Evolutionary conservation across 2,888 invertebrate species (phyloP), one percentile per base, ranked within the genome.

Genomic region (Harpalus rubripes): DNA sequence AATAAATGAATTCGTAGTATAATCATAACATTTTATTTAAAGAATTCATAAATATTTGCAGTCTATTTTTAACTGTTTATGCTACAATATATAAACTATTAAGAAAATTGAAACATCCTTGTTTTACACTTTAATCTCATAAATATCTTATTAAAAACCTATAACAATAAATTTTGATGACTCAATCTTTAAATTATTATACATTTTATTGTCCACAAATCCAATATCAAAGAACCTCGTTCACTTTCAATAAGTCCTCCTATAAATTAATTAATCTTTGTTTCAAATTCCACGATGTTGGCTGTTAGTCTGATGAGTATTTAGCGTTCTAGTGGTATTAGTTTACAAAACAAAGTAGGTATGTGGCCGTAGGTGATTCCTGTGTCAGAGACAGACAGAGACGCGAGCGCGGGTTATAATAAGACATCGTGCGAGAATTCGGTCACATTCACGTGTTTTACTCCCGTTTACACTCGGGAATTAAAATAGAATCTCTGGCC

Each of bases 271-370:
- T 52, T 52, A 52, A 52, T 32, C 32, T 32, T 32, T 32, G 22
- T 32, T 22, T 1, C 0, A 32, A 1, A 52, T 18, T 63, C 63
- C 26, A 3, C 26, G 63, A 6, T 12, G 44, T 52, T 52, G 44
- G 44, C 44, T 32, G 3, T 32, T 0, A 32, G 32, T 32, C 1
- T 22, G 22, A 52, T 52, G 44, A 3, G 12, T 52, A 52, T 52
- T 12, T 8, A 52, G 44, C 12, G 44, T 52, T 12, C 10, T 52
- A 10, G 44, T 8, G 44, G 12, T 52, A 4, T 52, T 26, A 58
- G 15, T 32, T 78, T 58, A 78, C 78, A 78, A 78, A 78, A 78
- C 78, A 78, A 78, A 78, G 56, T 8, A 8, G 74, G 44, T 74
- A 74, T 74, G 44, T 52, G 1, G 44, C 10, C 56, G 78, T 78